These are phyloP conservation scores for Bombus impatiens DNA, from an alignment of 1,140 invertebrate genomes.

Conservation along the genomic window DNA sequence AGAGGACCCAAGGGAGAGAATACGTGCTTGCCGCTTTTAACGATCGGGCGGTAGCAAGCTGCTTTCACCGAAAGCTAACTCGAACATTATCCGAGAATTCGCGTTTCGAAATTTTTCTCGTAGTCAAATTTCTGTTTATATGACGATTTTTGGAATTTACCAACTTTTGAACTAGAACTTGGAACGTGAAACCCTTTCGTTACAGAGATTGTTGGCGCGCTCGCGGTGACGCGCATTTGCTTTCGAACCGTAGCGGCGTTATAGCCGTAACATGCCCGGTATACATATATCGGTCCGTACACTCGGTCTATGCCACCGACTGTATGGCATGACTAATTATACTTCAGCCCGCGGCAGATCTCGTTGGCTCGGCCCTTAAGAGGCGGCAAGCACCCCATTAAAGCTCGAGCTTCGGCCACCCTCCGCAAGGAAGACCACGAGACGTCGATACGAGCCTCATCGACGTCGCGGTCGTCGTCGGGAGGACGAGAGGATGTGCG, in stretches of 20 bases:
- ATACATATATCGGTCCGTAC: constrained; percentile 43
- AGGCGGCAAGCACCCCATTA: constrained; percentile 71
- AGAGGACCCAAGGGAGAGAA: fast-evolving
- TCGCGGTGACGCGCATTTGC: neutral
- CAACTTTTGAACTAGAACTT: no score
- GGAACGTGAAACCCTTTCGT: neutral
- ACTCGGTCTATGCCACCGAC: constrained; percentile 66
- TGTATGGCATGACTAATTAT: constrained; percentile 74
- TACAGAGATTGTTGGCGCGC: neutral
- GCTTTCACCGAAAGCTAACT: no score
- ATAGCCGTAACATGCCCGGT: constrained; percentile 2
- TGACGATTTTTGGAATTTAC: neutral
- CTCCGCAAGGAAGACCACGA: constrained; percentile 59
- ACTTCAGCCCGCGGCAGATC: constrained; percentile 69
- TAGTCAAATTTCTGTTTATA: no score
- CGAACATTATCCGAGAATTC: no score
- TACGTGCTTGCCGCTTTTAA: no score
- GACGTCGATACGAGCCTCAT: constrained; percentile 62
- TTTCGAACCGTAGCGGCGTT: constrained; percentile 24
- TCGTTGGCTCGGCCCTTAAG: constrained; percentile 62
- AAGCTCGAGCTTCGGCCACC: constrained; percentile 65
- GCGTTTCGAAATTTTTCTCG: no score
- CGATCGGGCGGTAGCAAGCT: no score
- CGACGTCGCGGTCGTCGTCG: neutral
- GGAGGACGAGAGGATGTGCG: constrained; percentile 28